Percentiles rank a stretch among this genome's conserved stretches.
phyloP scores from a whole-genome alignment of 2,888 invertebrate species.

The Aelia acuminata region DNA sequence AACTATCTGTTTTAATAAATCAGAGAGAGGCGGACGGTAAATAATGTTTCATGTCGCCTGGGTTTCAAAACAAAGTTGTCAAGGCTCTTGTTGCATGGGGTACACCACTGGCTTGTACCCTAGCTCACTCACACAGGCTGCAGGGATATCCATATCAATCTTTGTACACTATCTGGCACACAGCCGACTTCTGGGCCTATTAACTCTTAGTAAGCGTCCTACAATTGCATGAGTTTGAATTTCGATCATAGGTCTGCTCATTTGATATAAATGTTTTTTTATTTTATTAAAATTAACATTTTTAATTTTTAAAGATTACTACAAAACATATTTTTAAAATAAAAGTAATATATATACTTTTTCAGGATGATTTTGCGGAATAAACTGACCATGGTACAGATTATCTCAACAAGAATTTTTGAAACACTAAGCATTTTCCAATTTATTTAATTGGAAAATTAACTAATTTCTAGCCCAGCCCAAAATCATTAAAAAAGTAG shows the following conservation, averaged over 20 bases:
- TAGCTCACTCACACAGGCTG: neutral
- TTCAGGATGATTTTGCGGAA: no score
- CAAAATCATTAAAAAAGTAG: no score
- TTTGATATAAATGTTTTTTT: neutral
- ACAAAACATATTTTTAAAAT: no score
- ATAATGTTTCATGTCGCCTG: slow-evolving; percentile 54
- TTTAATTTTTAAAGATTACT: no score
- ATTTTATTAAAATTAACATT: no score
- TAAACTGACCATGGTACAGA: no score
- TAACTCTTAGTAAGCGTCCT: neutral
- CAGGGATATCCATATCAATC: neutral
- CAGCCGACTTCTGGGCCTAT: neutral
- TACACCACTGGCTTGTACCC: neutral
- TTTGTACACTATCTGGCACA: slow-evolving; percentile 5
- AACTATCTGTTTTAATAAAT: slow-evolving; percentile 59
- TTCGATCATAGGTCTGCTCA: neutral
- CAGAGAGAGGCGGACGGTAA: slow-evolving; percentile 40
- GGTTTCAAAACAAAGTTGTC: slow-evolving; percentile 56
- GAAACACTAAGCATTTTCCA: no score
- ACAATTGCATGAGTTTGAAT: neutral
- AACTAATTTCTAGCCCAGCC: no score
- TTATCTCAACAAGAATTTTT: no score
- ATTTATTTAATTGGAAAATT: no score
- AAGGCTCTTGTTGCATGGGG: slow-evolving; percentile 10
- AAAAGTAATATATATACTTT: no score